Conservation (phyloP, 2,797 vertebrate species). For the Nyctalus aviator region DNA sequence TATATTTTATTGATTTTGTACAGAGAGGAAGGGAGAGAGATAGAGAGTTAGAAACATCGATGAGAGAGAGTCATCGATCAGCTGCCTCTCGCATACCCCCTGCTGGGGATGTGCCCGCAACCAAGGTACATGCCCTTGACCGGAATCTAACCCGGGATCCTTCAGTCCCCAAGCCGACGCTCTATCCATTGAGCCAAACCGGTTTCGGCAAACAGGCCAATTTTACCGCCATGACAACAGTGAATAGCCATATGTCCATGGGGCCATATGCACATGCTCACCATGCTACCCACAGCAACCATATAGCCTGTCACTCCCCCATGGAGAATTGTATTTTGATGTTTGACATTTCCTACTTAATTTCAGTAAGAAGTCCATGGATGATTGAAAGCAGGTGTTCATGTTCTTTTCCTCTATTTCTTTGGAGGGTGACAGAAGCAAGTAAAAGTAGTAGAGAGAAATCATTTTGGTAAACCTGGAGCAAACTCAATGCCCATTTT, state of each 20-base stretch:
- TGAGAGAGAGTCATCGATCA: too few relatives aligned
- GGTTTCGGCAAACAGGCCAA: neutral
- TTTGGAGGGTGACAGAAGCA: neutral
- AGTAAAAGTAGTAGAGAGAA: slow-evolving; percentile 22
- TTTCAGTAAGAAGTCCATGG: neutral
- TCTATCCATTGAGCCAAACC: too few relatives aligned
- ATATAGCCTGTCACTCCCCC: neutral
- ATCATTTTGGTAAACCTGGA: neutral
- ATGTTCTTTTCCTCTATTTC: neutral
- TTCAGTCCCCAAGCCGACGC: too few relatives aligned
- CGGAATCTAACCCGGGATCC: too few relatives aligned
- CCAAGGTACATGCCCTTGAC: too few relatives aligned
- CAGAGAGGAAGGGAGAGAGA: too few relatives aligned
- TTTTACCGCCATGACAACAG: neutral
- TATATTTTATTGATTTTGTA: too few relatives aligned
- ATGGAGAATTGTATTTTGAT: neutral
- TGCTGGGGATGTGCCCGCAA: too few relatives aligned
- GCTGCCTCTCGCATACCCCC: too few relatives aligned
- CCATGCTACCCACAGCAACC: neutral
- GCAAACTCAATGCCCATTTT: neutral
- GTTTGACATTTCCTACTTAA: neutral
- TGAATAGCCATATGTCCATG: neutral
- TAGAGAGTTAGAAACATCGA: too few relatives aligned
- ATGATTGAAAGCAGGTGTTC: neutral
- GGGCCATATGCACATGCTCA: neutral